Evolutionary conservation across 2,113 vertebrate genomes (phyloP).

Genomic region (Rhinichthys klamathensis): DNA sequence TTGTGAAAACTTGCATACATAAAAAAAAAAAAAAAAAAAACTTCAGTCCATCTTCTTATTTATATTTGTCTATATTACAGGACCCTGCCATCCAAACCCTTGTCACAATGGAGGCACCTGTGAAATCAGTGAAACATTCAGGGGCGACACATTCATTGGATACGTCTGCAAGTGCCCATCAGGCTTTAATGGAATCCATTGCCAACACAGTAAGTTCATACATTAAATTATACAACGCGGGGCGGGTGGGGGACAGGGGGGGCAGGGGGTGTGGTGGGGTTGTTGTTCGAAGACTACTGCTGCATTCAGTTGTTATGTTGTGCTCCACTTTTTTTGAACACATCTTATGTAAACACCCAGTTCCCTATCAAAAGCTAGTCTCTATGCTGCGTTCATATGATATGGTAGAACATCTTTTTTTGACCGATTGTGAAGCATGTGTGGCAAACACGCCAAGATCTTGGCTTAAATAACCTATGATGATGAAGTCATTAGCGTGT

Average conservation of each 20-base stretch:
- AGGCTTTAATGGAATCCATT: conserved; percentile 96
- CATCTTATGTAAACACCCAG: neutral
- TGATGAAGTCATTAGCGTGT: too few relatives aligned
- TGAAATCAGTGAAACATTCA: conserved; percentile 93
- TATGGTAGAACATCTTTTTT: too few relatives aligned
- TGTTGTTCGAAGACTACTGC: neutral
- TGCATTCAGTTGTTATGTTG: neutral
- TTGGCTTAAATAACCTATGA: too few relatives aligned
- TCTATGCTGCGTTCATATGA: too few relatives aligned
- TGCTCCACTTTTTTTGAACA: neutral
- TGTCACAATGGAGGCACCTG: conserved; percentile 96
- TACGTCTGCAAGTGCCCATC: conserved; percentile 93
- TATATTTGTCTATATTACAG: conserved; percentile 67
- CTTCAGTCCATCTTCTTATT: neutral
- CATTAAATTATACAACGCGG: neutral
- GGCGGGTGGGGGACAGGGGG: too few relatives aligned
- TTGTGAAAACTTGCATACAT: neutral
- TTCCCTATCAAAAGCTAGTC: too few relatives aligned
- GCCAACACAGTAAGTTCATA: conserved; percentile 94
- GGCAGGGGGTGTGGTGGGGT: too few relatives aligned
- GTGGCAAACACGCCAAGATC: too few relatives aligned
- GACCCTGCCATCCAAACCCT: conserved; percentile 93
- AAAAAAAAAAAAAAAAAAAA: neutral
- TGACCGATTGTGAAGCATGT: too few relatives aligned
- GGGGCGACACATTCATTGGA: conserved; percentile 96